Conservation (phyloP, 2,113 vertebrate genomes). For the Pogona vitticeps region DNA sequence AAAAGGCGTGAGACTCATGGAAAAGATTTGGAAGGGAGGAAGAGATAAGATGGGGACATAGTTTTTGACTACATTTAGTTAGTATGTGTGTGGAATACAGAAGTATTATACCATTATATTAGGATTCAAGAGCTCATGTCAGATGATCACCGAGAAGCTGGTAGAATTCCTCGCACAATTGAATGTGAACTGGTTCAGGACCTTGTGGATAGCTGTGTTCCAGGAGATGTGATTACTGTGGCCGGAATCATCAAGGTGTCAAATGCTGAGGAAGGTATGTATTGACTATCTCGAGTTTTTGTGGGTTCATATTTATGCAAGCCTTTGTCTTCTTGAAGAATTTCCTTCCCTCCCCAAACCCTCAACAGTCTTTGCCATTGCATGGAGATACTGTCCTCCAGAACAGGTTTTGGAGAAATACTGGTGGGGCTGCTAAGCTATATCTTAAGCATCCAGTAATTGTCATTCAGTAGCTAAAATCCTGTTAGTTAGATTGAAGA, state of each 20-base stretch:
- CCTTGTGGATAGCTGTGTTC: slow-evolving; percentile 95
- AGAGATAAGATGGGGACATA: background rate
- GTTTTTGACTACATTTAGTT: background rate
- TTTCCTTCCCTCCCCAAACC: no score
- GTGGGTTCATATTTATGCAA: background rate
- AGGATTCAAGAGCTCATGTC: slow-evolving; percentile 94
- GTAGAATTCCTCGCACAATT: slow-evolving; percentile 93
- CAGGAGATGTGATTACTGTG: slow-evolving; percentile 91
- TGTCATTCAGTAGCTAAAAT: no score
- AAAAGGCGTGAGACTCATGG: background rate
- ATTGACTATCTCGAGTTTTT: background rate
- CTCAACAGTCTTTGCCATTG: no score
- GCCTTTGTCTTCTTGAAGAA: background rate
- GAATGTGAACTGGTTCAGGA: slow-evolving; percentile 94
- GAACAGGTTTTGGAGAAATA: no score
- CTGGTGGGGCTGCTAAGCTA: no score
- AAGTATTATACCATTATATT: background rate
- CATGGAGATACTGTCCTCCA: no score
- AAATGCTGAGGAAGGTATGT: slow-evolving; percentile 86
- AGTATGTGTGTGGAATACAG: accelerated
- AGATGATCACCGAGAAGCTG: slow-evolving; percentile 91
- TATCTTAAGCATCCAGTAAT: no score
- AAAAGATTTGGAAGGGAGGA: background rate
- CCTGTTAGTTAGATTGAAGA: no score
- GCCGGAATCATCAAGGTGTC: slow-evolving; percentile 91